Percentiles rank a stretch among this genome's conserved stretches.
Evolutionary conservation across 2,797 vertebrate genomes (phyloP).

Genomic region (Arctocebus calabarensis): DNA sequence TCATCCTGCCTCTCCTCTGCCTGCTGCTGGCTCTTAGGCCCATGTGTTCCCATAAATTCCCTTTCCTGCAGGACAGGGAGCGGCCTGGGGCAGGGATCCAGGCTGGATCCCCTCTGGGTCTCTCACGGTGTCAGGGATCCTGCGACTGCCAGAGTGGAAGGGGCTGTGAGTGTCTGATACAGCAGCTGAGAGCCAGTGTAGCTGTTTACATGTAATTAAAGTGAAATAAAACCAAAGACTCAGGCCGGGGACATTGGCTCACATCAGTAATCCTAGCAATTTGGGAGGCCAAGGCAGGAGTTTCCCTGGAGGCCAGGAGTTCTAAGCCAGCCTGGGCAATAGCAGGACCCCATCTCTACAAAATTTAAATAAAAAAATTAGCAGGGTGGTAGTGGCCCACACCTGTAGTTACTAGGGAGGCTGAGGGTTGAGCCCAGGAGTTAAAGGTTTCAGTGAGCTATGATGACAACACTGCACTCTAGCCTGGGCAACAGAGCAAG

Average conservation of each 20-base stretch:
- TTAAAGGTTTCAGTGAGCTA: neutral
- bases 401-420: neutral
- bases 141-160: neutral
- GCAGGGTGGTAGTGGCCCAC: neutral
- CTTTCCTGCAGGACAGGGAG: neutral
- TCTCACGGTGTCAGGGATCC: neutral
- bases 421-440: neutral
- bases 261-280: neutral
- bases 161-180: neutral
- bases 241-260: too few species aligned
- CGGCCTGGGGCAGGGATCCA: neutral
- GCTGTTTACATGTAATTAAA: neutral
- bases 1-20: neutral
- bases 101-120: neutral
- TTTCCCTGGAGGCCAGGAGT: neutral
- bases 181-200: neutral
- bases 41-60: neutral
- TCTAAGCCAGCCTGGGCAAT: neutral
- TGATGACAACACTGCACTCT: neutral
- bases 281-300: neutral
- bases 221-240: neutral
- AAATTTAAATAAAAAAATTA: too few species aligned
- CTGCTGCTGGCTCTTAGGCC: neutral
- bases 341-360: neutral
- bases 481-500: neutral